Percentiles rank a stretch among this genome's conserved stretches.
Conservation (phyloP, 2,797 vertebrate genomes). For the Chaetodon trifasciatus region DNA sequence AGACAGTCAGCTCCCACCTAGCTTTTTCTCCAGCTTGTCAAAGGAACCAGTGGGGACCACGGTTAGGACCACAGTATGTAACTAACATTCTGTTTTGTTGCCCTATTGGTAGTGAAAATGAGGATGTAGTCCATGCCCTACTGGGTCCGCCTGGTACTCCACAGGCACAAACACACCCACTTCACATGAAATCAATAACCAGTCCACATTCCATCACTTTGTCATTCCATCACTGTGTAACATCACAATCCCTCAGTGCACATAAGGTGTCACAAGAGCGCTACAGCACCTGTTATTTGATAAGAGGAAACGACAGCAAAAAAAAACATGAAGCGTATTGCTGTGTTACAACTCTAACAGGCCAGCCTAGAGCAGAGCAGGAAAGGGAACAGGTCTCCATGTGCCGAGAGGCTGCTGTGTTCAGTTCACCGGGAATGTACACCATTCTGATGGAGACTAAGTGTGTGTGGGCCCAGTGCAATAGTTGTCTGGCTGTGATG, state of each 20-base stretch:
- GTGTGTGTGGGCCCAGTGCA: not conserved
- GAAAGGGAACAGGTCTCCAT: not conserved
- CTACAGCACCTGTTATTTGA: not conserved
- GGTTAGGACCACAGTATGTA: not conserved
- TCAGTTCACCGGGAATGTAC: not conserved
- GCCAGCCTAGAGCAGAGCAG: not conserved
- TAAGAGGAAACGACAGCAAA: not conserved
- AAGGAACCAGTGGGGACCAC: not conserved
- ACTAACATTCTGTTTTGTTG: not conserved
- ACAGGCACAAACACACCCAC: not conserved
- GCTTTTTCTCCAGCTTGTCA: not conserved
- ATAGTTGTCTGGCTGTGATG: not conserved
- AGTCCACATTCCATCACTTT: not conserved
- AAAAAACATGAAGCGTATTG: not conserved
- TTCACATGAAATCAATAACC: not conserved
- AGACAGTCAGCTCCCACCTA: not conserved
- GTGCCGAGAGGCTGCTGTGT: not conserved
- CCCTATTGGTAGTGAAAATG: not conserved
- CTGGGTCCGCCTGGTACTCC: not conserved
- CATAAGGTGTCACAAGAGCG: not conserved
- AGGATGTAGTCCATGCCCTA: not conserved
- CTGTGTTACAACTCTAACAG: not conserved
- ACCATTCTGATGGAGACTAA: not conserved
- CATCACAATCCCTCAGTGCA: not conserved
- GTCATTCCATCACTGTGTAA: not conserved